Base-by-base conservation (phyloP, 2,797 vertebrate genomes). In the Oreochromis mossambicus region DNA sequence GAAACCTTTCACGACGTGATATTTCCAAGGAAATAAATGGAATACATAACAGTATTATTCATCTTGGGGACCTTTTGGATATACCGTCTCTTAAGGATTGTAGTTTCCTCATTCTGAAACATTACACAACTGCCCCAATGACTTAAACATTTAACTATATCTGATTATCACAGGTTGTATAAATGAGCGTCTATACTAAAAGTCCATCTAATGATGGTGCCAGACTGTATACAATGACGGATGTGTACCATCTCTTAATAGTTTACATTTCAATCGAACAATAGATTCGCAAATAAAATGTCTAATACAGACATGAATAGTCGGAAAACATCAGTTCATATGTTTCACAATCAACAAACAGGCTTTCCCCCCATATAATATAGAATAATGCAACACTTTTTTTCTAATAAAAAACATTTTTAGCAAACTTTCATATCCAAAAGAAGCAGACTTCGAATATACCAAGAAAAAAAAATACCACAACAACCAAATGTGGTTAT, bases 241-340 rank as follows among this genome's bases (percentile, higher is more conserved):
- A 97, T 98, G 97, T 97, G 97, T 97, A 98, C 98, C 98, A 98
- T 98, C 98, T 97, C 97, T 97, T 97, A 92, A 92, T 90, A 97
- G 97, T 97, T 97, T 98, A 98, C 97, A 98, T 97, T 97, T 98
- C 97, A 99, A 99, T 98, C 98, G 97, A 98, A 98, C 97, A 98
- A 98, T 98, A 99, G 98, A 98, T 98, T 99, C 94, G 97, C 97
- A 98, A 99, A 98, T 97, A 97, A 99, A 98, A 98, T 98, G 98
- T 99, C 98, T 99, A 99, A 99, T 98, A 99, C 98, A 98, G 98
- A 99, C 98, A 97, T 98, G 97, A 96, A 97, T 98, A 98, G 97
- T 97, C 97, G 90, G 88, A 94, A 98, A 97, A 98, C 96, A 97
- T 97, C 95, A 97, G 96, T 97, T 98, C 97, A 96, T 97, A 97